phyloP scores from a whole-genome alignment of 2,888 invertebrate species.

The Cerastis rubricosa region DNA sequence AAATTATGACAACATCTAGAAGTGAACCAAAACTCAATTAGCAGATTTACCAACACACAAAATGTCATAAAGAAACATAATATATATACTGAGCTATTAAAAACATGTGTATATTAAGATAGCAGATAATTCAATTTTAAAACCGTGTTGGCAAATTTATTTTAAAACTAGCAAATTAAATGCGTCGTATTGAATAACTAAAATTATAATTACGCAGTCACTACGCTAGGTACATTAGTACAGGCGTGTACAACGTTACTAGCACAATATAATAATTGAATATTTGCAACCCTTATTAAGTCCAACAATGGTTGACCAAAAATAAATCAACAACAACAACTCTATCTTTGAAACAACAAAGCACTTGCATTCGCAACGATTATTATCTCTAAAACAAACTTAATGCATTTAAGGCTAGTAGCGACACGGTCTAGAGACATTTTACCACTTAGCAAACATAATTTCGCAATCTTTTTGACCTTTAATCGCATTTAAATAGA shows the following conservation, averaged over 20 bases:
- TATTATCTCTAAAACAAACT: constrained; percentile 90
- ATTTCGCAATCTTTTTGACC: constrained; percentile 65
- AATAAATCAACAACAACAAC: constrained; percentile 89
- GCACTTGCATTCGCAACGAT: constrained; percentile 88
- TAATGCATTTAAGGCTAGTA: constrained; percentile 90
- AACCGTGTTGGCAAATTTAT: constrained; percentile 16
- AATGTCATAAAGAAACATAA: neutral
- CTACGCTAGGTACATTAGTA: constrained; percentile 24
- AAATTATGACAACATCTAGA: neutral
- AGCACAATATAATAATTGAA: constrained; percentile 71
- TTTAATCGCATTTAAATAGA: constrained; percentile 70
- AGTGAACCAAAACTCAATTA: neutral
- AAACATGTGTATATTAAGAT: constrained; percentile 10
- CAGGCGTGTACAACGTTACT: constrained; percentile 52
- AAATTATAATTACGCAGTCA: constrained; percentile 49
- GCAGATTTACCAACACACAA: neutral
- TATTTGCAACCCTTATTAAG: constrained; percentile 80
- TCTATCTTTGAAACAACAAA: constrained; percentile 89
- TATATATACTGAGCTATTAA: neutral
- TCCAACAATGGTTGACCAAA: constrained; percentile 86
- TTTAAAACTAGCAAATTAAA: constrained; percentile 34
- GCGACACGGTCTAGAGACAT: constrained; percentile 90
- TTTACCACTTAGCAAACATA: constrained; percentile 79
- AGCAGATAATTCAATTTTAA: constrained; percentile 39
- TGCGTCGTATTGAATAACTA: constrained; percentile 19